Evolutionary conservation across 2,797 vertebrate genomes (phyloP).

Genomic region (Hyperoplus immaculatus): DNA sequence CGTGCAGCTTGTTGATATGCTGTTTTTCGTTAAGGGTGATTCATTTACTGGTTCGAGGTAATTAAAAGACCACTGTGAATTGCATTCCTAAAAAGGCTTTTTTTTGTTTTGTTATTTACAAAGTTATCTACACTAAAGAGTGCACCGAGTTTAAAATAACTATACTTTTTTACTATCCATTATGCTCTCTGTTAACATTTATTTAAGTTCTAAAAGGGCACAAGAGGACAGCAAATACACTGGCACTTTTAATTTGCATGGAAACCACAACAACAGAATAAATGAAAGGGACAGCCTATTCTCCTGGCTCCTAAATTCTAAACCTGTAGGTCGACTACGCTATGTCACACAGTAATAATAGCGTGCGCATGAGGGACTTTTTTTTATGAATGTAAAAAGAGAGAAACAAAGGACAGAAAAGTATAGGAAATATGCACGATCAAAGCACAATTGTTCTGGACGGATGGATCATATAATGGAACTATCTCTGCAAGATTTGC

Average conservation of each 20-base stretch:
- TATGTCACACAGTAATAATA: constrained; percentile 53
- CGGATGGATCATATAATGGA: neutral
- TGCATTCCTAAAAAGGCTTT: neutral
- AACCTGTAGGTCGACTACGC: constrained; percentile 58
- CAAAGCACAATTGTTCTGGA: neutral
- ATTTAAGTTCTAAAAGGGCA: neutral
- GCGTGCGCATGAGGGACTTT: constrained; percentile 36
- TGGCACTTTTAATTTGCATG: constrained; percentile 6
- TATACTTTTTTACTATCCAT: neutral
- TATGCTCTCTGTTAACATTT: neutral
- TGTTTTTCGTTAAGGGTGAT: neutral
- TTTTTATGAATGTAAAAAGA: constrained; percentile 26
- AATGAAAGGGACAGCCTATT: constrained; percentile 47
- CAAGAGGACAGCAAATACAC: constrained; percentile 21
- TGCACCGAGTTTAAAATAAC: neutral
- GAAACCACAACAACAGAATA: constrained; percentile 34
- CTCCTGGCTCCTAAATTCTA: constrained; percentile 23
- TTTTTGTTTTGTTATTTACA: neutral
- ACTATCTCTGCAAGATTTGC: neutral
- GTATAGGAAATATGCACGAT: constrained; percentile 12
- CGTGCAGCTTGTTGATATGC: neutral
- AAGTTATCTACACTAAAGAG: neutral
- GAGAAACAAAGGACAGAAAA: constrained; percentile 26
- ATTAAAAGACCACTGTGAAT: neutral
- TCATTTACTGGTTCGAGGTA: neutral